Percentiles rank a stretch among this genome's conserved stretches.
Evolutionary conservation across 2,888 invertebrate genomes (phyloP).

Genomic region (Diaprepes abbreviatus): DNA sequence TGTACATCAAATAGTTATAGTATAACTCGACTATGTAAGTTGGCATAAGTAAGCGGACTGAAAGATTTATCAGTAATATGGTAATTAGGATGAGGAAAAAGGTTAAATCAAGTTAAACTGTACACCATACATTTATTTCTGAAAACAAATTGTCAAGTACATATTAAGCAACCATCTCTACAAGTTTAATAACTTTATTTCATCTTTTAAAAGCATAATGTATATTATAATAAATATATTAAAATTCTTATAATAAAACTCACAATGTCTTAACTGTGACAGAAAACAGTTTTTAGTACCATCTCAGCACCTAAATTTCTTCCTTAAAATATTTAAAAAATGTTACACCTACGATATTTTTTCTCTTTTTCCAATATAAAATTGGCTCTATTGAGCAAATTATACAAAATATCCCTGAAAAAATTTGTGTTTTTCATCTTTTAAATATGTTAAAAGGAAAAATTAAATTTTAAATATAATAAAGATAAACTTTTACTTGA

Average conservation of each 20-base stretch:
- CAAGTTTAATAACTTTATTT: constrained; percentile 47
- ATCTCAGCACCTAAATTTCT: constrained; percentile 53
- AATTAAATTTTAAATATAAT: constrained; percentile 51
- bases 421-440: not conserved
- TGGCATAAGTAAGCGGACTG: too few relatives aligned
- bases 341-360: constrained; percentile 2
- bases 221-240: constrained; percentile 62
- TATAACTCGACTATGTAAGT: too few relatives aligned
- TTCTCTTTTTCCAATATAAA: not conserved
- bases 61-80: too few relatives aligned
- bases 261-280: constrained; percentile 60
- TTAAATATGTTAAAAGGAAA: constrained; percentile 34
- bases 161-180: constrained; percentile 59
- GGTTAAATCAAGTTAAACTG: constrained; percentile 29
- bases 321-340: constrained; percentile 26
- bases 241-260: constrained; percentile 63
- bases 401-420: not conserved
- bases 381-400: constrained; percentile 10
- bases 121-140: constrained; percentile 58
- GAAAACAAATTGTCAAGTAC: constrained; percentile 57
- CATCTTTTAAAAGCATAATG: constrained; percentile 53
- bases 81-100: too few relatives aligned
- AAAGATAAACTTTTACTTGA: constrained; percentile 54
- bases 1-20: too few relatives aligned
- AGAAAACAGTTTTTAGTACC: constrained; percentile 59